phyloP scores from a whole-genome alignment of 1,140 invertebrate species.

The Heliothis virescens region DNA sequence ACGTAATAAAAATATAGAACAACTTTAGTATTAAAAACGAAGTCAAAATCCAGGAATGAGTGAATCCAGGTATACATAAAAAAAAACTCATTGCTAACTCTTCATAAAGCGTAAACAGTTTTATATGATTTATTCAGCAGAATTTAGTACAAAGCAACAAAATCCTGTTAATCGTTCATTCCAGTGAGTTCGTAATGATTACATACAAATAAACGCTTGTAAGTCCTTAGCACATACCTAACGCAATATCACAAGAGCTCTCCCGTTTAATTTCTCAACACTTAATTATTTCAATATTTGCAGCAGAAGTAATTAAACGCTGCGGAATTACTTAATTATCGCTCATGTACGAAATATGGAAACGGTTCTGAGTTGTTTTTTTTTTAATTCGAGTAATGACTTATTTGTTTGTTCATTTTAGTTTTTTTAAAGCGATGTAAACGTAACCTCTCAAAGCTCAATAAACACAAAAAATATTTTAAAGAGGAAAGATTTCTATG shows the following conservation, averaged over 20 bases:
- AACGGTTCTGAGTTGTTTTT: neutral
- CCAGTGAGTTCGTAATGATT: constrained; percentile 10
- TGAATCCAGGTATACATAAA: no score
- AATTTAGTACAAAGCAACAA: constrained; percentile 1
- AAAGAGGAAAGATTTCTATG: no score
- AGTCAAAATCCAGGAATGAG: no score
- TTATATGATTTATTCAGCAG: no score
- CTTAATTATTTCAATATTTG: constrained; percentile 46
- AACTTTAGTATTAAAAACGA: no score
- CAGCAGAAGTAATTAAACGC: constrained; percentile 41
- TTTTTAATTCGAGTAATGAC: neutral
- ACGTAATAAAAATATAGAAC: no score
- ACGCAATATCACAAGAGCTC: constrained; percentile 47
- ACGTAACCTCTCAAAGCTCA: no score
- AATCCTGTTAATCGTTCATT: constrained; percentile 9
- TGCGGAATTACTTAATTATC: constrained; percentile 28
- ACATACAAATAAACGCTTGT: constrained; percentile 20
- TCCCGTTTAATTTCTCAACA: constrained; percentile 47
- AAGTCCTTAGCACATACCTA: constrained; percentile 38
- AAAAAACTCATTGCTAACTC: no score
- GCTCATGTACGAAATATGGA: constrained; percentile 16
- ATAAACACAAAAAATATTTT: no score
- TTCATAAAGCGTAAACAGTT: no score
- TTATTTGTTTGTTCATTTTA: neutral
- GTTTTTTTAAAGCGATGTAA: neutral